Evolutionary conservation across 2,797 vertebrate genomes (phyloP).

Genomic region (Morelia viridis): DNA sequence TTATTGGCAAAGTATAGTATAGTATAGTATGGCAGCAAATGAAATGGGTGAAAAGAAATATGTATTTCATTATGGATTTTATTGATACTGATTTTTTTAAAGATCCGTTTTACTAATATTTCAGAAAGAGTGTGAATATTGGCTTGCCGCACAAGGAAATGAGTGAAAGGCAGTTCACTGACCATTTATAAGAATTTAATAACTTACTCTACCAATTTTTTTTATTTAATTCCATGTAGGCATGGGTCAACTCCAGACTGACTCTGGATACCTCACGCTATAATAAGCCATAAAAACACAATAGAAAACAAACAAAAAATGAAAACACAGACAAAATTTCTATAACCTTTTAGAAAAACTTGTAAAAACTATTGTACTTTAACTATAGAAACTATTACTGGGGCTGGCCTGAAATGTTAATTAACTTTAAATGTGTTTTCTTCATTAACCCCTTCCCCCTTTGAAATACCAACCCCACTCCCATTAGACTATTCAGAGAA

Average conservation of each 20-base stretch:
- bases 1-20: neutral
- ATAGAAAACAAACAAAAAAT: neutral
- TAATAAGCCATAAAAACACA: neutral
- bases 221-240: neutral
- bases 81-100: constrained; percentile 7
- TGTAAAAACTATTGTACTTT: neutral
- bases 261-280: neutral
- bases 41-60: neutral
- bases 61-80: neutral
- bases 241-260: neutral
- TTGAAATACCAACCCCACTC: neutral
- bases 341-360: neutral
- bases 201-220: neutral
- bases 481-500: neutral
- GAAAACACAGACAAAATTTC: neutral
- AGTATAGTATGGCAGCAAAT: neutral
- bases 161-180: neutral
- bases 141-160: neutral
- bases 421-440: neutral
- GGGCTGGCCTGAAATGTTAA: neutral
- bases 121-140: neutral
- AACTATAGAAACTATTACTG: neutral
- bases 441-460: neutral
- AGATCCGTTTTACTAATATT: constrained; percentile 12
- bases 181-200: neutral